Evolutionary conservation across 2,797 vertebrate genomes (phyloP), one percentile per base, ranked within the genome.

Genomic region (Pitangus sulphuratus): DNA sequence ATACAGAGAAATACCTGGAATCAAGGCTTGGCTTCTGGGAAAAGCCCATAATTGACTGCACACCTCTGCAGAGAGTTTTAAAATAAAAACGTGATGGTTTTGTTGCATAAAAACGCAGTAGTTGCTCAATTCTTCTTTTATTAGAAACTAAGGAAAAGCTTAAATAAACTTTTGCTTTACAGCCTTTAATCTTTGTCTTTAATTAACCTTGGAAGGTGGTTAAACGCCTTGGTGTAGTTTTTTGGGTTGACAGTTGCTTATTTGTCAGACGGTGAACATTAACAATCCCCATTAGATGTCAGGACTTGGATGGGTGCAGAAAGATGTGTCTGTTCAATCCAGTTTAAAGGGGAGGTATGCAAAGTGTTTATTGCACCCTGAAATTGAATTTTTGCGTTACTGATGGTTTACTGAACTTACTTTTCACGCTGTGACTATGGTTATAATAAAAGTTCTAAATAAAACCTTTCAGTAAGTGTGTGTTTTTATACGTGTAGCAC

Each of bases 381-480:
- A 88, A 95, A 95, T 51, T 33, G 72, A 75, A 48, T 89, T 93
- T 96, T 94, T 80, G 44, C 25, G 19, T 72, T 92, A 81, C 69
- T 62, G 61, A 42, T 84, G 62, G 31, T 16, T 47, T 56, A 65
- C 33, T 88, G 82, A 88, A 61, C 22, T 50, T 60, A 54, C 12
- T 94, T 89, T 68, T 62, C 62, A 42, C 4, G 7, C 57, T 89
- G 62, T 51, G 69, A 61, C 64, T 89, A 54, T 42, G 28, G 54
- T 60, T 92, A 75, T 33, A 90, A 94, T 84, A 71, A 75, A 93
- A 75, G 24, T 62, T 92, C 78, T 87, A 96, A 94, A 89, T 94
- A 65, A 83, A 75, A 58, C 60, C 44, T 92, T 95, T 89, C 76
- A 69, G 35, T 92, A 78, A 84, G 39, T 47, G 25, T 83, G 15